These are phyloP conservation scores for Otocyon megalotis DNA, from an alignment of 2,113 vertebrate species.

Conservation along the genomic window DNA sequence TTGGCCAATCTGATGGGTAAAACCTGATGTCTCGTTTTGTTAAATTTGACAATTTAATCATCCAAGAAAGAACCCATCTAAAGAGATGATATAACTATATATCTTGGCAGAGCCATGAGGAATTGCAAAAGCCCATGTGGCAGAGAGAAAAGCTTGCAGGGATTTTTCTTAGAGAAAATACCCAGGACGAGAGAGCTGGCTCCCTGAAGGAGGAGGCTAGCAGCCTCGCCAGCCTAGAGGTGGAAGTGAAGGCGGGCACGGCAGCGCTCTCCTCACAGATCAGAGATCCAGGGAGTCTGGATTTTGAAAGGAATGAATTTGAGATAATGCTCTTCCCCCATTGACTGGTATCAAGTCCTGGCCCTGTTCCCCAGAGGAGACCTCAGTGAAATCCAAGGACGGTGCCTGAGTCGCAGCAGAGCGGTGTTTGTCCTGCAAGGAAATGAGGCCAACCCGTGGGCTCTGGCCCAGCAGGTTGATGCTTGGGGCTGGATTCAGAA, in stretches of 20 bases:
- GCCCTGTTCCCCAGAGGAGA: neutral
- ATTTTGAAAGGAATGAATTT: neutral
- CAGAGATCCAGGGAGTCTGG: neutral
- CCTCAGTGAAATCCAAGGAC: neutral
- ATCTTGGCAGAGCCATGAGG: neutral
- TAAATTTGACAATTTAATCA: constrained; percentile 73
- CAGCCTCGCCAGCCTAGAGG: neutral
- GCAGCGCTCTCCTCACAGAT: neutral
- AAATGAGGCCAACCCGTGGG: neutral
- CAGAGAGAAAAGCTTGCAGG: neutral
- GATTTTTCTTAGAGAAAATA: neutral
- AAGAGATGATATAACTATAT: neutral
- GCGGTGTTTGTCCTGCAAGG: neutral
- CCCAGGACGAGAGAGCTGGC: neutral
- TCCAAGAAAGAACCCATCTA: constrained; percentile 52
- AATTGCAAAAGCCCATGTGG: neutral
- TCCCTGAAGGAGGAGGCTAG: neutral
- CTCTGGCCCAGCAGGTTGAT: neutral
- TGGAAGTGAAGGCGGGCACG: neutral
- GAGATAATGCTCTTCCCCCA: neutral
- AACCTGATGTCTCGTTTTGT: constrained; percentile 59
- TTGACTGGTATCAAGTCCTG: neutral
- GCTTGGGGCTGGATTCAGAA: neutral
- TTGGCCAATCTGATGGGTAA: constrained; percentile 55
- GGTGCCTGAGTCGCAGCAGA: neutral